A percentile compares a stretch with the other conserved stretches of the same genome.
Conservation (phyloP, 2,888 invertebrate species). For the Nymphalis urticae region DNA sequence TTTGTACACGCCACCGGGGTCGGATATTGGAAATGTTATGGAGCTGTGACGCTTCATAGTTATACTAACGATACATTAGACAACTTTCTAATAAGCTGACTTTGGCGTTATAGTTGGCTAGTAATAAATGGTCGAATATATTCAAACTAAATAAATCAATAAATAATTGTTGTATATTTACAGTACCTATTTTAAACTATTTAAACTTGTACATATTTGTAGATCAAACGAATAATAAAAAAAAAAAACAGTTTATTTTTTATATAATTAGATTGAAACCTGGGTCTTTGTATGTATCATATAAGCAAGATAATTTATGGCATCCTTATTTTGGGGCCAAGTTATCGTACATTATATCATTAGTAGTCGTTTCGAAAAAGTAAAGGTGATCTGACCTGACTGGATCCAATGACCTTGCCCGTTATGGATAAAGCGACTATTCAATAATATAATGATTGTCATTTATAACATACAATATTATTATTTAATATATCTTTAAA, state of each 20-base stretch:
- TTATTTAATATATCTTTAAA: no score
- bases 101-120: no score
- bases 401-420: not conserved
- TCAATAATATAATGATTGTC: not conserved
- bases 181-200: no score
- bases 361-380: not conserved
- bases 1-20: conserved; percentile 1
- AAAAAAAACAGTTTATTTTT: no score
- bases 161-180: not conserved
- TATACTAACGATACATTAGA: no score
- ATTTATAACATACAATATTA: no score
- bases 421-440: not conserved
- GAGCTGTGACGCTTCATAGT: not conserved
- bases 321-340: not conserved
- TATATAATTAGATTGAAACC: no score
- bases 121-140: not conserved
- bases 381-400: conserved; percentile 13
- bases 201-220: no score
- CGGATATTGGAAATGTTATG: conserved; percentile 1
- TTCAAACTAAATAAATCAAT: not conserved
- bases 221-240: no score
- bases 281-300: not conserved
- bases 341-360: not conserved
- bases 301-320: conserved; percentile 16
- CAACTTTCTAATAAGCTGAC: no score